Evolutionary conservation across 2,888 invertebrate species (phyloP).

Genomic region (Phyto melanocephala): DNA sequence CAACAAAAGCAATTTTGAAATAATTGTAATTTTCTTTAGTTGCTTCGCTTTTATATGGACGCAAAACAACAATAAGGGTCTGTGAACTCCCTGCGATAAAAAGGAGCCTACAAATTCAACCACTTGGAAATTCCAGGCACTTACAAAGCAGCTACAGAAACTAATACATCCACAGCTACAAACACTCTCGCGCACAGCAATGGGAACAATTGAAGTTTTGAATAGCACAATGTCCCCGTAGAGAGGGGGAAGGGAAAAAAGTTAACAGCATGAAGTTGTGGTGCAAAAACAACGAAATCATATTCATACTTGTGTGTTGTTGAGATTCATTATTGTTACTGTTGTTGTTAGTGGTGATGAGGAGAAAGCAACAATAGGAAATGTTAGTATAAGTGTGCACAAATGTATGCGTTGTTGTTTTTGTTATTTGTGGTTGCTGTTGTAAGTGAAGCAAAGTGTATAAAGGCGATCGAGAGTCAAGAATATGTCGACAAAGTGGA

Average conservation of each 20-base stretch:
- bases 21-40: slow-evolving; percentile 43
- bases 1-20: slow-evolving; percentile 21
- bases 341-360: not conserved
- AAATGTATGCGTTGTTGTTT: slow-evolving; percentile 34
- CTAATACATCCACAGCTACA: not conserved
- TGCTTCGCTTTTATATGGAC: not conserved
- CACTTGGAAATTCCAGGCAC: slow-evolving; percentile 64
- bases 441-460: slow-evolving; percentile 36
- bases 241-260: slow-evolving; percentile 2
- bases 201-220: slow-evolving; percentile 45
- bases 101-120: slow-evolving; percentile 52
- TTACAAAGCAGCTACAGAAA: slow-evolving; percentile 51
- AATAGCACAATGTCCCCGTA: slow-evolving; percentile 8
- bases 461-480: slow-evolving; percentile 62
- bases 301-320: not conserved
- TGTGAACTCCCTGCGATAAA: slow-evolving; percentile 42
- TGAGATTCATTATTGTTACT: slow-evolving; percentile 30
- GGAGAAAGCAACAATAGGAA: slow-evolving; percentile 63
- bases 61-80: slow-evolving; percentile 38
- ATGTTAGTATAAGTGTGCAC: slow-evolving; percentile 45
- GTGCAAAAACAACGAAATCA: slow-evolving; percentile 14
- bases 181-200: not conserved
- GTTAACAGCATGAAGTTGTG: slow-evolving; percentile 32
- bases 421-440: slow-evolving; percentile 47
- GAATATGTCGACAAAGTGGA: slow-evolving; percentile 56